Conservation (phyloP, 2,113 vertebrate species). For the Cyanoderma ruficeps region DNA sequence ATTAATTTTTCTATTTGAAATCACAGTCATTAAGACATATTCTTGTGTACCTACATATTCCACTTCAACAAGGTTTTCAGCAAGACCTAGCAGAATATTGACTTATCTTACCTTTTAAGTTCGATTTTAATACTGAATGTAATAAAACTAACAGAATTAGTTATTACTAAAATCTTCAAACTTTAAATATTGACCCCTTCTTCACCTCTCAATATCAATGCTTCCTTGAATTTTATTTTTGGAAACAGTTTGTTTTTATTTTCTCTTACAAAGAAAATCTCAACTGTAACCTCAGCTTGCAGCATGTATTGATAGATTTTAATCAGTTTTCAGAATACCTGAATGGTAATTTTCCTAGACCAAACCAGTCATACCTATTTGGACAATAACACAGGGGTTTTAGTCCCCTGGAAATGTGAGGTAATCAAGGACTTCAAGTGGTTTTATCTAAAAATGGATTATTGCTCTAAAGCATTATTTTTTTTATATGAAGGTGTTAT, state of each 20-base stretch:
- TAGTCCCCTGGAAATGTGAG: background rate
- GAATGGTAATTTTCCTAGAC: background rate
- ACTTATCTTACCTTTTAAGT: background rate
- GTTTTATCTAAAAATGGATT: background rate
- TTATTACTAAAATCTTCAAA: background rate
- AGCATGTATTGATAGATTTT: constrained; percentile 28
- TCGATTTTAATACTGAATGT: background rate
- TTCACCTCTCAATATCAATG: background rate
- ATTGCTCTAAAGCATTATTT: background rate
- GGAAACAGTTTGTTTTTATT: constrained; percentile 20
- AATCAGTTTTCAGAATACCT: constrained; percentile 28
- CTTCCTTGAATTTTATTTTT: constrained; percentile 28
- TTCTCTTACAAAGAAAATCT: constrained; percentile 22
- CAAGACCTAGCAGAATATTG: background rate
- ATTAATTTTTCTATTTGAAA: background rate
- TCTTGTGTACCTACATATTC: background rate
- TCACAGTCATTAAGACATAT: background rate
- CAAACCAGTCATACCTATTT: background rate
- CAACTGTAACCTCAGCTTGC: constrained; percentile 5
- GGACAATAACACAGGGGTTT: background rate
- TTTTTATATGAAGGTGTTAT: background rate
- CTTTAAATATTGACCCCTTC: background rate
- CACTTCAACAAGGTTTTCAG: background rate
- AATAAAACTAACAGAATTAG: background rate
- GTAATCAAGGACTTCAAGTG: background rate